A percentile compares a stretch with the other conserved stretches of the same genome.
phyloP scores from a whole-genome alignment of 2,888 invertebrate genomes.

The Helleia helle region DNA sequence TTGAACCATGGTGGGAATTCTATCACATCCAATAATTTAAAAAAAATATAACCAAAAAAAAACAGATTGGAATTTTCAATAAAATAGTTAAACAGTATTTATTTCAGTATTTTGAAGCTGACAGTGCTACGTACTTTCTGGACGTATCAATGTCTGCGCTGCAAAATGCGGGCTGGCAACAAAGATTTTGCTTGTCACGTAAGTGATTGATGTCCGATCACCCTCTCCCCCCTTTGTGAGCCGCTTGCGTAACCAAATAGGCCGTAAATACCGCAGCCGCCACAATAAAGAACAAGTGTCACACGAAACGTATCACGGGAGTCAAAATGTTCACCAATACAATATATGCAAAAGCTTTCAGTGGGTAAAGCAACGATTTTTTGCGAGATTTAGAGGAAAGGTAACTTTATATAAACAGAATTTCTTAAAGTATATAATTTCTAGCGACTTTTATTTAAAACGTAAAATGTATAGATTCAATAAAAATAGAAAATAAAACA shows the following conservation, averaged over 20 bases:
- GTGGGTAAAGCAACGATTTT: no score
- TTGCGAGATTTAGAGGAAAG: no score
- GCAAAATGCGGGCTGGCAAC: slow-evolving; percentile 34
- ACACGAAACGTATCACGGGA: slow-evolving; percentile 13
- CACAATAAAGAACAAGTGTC: slow-evolving; percentile 22
- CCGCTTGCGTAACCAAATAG: slow-evolving; percentile 41
- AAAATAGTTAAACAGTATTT: background rate
- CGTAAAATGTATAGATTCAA: no score
- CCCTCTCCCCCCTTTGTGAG: slow-evolving; percentile 36
- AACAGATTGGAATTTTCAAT: no score
- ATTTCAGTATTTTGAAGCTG: slow-evolving; percentile 22
- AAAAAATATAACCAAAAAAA: background rate
- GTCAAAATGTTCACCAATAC: background rate
- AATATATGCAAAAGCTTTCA: slow-evolving; percentile 10
- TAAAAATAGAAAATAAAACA: no score
- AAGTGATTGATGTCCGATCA: slow-evolving; percentile 51
- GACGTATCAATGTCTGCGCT: slow-evolving; percentile 38
- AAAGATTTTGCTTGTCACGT: slow-evolving; percentile 58
- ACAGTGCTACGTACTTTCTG: slow-evolving; percentile 28
- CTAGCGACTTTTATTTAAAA: no score
- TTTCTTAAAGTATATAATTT: no score
- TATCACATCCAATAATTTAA: no score
- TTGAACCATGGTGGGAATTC: no score
- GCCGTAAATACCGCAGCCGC: slow-evolving; percentile 32
- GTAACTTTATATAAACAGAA: no score